Conservation (phyloP, 2,797 vertebrate genomes). For the Acridotheres tristis region DNA sequence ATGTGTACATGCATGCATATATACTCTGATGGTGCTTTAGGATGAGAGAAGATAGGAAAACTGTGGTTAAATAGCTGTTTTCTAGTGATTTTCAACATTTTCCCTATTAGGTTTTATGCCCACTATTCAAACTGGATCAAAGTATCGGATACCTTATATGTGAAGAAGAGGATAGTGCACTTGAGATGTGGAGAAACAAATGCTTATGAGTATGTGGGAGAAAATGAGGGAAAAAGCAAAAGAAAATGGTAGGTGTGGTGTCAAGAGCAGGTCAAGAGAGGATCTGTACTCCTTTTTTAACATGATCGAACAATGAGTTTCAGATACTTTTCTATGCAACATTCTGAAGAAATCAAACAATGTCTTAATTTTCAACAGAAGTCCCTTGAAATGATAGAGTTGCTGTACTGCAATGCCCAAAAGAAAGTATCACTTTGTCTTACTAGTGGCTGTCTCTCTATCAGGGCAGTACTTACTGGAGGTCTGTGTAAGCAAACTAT, state of each 20-base stretch:
- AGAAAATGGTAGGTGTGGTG: background rate
- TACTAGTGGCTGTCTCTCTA: background rate
- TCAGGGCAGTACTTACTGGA: background rate
- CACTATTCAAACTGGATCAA: background rate
- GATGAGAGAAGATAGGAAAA: background rate
- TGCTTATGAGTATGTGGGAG: background rate
- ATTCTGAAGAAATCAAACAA: background rate
- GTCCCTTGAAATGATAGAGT: background rate
- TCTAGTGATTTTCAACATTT: background rate
- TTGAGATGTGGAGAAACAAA: background rate
- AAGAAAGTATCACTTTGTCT: background rate
- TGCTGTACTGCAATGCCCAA: background rate
- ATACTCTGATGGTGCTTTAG: background rate
- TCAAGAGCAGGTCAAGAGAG: background rate
- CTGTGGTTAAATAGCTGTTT: background rate
- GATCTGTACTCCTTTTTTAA: background rate
- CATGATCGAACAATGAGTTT: background rate
- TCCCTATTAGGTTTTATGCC: background rate
- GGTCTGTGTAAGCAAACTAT: background rate
- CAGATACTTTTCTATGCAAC: background rate
- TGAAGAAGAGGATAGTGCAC: background rate
- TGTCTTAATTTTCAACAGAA: background rate
- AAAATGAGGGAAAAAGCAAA: background rate
- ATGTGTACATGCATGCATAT: rapidly evolving
- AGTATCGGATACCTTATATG: rapidly evolving